Evolutionary conservation across 2,113 vertebrate genomes (phyloP), one percentile per base, ranked within the genome.

Genomic region (Speoplatyrhinus poulsoni): DNA sequence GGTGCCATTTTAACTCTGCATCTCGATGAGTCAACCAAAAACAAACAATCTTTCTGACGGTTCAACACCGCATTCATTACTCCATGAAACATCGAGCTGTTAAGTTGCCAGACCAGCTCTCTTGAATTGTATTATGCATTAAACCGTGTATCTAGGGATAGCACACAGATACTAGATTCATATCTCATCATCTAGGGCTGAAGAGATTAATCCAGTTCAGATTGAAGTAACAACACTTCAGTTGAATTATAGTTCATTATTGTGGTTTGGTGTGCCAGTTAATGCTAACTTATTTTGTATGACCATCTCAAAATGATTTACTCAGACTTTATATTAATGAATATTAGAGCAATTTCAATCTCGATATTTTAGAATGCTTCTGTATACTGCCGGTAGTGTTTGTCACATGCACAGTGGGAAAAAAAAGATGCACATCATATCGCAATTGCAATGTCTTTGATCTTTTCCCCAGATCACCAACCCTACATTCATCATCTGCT

Each of bases 1-100:
- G 82, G 73, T 79, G 69, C 58, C 55, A 73, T 70, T 65, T 82
- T 62, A 33, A 55, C 66, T 76, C 65, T 3, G 17, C 75, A 73
- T 77, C 72, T 36, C 8, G 59, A 84, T 87, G 82, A 90, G 74
- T 87, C 86, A 89, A 77, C 79, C 71, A 17, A 79, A 85, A 87
- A 84, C 70, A 60, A 83, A 89, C 80, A 84, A 75, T 83, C 66
- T 64, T 76, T 19, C 57, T 9, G 81, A 81, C 70, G 78, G 76
- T 82, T 82, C 79, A 74, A 4, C 64, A 60, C 63, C 65, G 65
- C 9, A 33, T 82, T 75, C 72, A 77, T 88, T 74, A 73, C 76
- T 70, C 79, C 79, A 70, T 85, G 80, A 84, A 70, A 67, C 75
- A 79, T 67, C 41, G 82, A 79, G 79, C 73, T 54, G 69, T 86